Conservation (phyloP, 1,140 invertebrate genomes). For the Drosophila micromelanica region DNA sequence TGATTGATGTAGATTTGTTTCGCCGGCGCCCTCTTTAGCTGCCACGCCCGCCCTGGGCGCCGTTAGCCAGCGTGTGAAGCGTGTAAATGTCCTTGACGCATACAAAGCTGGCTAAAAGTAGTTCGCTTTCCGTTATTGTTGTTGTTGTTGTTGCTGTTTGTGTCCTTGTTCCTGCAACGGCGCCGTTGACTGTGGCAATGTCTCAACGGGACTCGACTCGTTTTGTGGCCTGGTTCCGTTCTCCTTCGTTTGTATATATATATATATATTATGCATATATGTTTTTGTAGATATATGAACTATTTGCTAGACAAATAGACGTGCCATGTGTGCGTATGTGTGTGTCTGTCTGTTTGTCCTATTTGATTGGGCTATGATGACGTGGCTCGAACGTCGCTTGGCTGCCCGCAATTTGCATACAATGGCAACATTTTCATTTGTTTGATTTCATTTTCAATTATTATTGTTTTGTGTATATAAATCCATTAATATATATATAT, state of each 20-base stretch:
- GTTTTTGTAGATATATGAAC: conserved; percentile 3
- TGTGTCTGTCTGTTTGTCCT: conserved; percentile 1
- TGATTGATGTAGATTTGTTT: conserved; percentile 4
- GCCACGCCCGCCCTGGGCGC: neutral
- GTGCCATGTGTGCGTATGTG: conserved; percentile 16
- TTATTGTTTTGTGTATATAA: conserved; percentile 6
- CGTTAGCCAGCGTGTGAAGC: neutral
- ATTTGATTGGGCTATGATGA: conserved; percentile 25
- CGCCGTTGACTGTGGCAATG: neutral
- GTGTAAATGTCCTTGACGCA: conserved; percentile 17
- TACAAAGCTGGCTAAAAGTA: conserved; percentile 1
- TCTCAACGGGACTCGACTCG: conserved; percentile 12
- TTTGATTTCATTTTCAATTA: conserved; percentile 19
- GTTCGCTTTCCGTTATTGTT: neutral
- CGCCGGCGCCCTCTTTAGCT: neutral
- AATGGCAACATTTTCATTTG: conserved; percentile 35
- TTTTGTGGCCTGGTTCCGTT: conserved; percentile 40
- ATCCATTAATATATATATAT: conserved; percentile 2
- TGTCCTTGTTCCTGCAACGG: conserved; percentile 4
- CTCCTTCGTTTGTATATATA: neutral
- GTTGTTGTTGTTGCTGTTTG: too few relatives aligned
- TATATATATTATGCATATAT: neutral
- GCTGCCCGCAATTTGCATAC: conserved; percentile 28
- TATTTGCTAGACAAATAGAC: conserved; percentile 35
- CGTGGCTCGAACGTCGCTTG: conserved; percentile 17